Base-by-base conservation (phyloP, 2,888 invertebrate species). In the Hemicrepidius hirtus region DNA sequence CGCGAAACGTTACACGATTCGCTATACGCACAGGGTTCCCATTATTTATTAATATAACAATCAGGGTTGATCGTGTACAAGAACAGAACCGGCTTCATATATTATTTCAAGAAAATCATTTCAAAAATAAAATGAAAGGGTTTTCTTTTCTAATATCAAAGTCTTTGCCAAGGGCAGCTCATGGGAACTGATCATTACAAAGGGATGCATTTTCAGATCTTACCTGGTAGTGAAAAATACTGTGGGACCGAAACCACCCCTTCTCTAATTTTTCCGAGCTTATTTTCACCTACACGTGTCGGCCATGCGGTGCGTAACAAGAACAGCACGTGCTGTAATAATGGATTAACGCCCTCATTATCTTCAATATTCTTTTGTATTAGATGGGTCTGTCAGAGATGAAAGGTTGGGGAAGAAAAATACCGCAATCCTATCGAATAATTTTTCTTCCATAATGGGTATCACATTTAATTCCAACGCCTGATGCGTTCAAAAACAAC, bases 401-500 rank as follows among this genome's bases (percentile, higher is more conserved):
- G 10, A 57, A 57, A 57, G 57, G 35, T 32, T 57, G 24, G 24
- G 21, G 40, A 62, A 46, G 44, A 49, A 49, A 64, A 64, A 50
- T 37, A 49, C 32, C 28, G 57, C 59, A 57, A 59, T 21, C 46
- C 41, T 49, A 57, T 68, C 41, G 59, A 57, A 69, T 69, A 55
- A 49, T 49, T 78, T 78, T 77, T 76, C 75, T 46, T 79, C 78
- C 79, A 78, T 78, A 79, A 78, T 76, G 71, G 77, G 80, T 80
- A 81, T 81, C 81, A 77, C 78, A 76, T 81, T 81, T 77, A 71
- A 73, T 78, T 78, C 77, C 77, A 79, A 79, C 80, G 81, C 80
- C 77, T 81, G 82, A 81, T 82, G 82, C 80, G 77, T 82, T 81
- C 79, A 77, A 80, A 81, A 81, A 79, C 79, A 81, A 81, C 80